phyloP scores from a whole-genome alignment of 2,888 invertebrate species.

The Microplitis manilae region DNA sequence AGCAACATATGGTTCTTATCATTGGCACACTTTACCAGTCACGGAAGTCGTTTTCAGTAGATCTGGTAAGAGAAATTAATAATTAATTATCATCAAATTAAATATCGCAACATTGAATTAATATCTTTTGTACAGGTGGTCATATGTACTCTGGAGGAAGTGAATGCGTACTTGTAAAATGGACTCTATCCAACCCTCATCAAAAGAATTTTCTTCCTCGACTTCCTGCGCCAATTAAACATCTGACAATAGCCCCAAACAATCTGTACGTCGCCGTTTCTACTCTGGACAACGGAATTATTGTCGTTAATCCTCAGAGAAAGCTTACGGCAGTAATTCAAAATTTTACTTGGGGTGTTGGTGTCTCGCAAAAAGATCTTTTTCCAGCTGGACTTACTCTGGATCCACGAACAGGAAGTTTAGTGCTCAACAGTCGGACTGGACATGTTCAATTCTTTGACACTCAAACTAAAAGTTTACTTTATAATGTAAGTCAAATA shows the following conservation, averaged over 20 bases:
- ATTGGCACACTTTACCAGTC: constrained; percentile 86
- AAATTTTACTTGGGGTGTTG: constrained; percentile 77
- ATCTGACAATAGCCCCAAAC: constrained; percentile 77
- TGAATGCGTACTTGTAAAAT: constrained; percentile 85
- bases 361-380: constrained; percentile 70
- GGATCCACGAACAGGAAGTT: constrained; percentile 78
- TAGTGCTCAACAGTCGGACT: constrained; percentile 81
- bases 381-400: constrained; percentile 75
- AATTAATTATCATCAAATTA: constrained; percentile 9
- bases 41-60: constrained; percentile 78
- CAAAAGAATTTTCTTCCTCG: constrained; percentile 79
- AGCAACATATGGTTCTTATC: constrained; percentile 74
- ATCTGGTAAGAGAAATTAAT: constrained; percentile 57
- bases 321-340: constrained; percentile 77
- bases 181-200: constrained; percentile 75
- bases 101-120: constrained; percentile 27
- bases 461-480: constrained; percentile 76
- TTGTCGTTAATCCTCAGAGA: constrained; percentile 74
- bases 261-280: constrained; percentile 79
- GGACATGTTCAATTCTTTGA: constrained; percentile 86
- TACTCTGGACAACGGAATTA: constrained; percentile 81
- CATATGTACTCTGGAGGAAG: constrained; percentile 84
- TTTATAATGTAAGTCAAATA: constrained; percentile 79
- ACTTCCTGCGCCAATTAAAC: constrained; percentile 78
- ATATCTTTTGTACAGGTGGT: constrained; percentile 72